Evolutionary conservation across 2,888 invertebrate species (phyloP), one percentile per base, ranked within the genome.

Genomic region (Laothoe populi): DNA sequence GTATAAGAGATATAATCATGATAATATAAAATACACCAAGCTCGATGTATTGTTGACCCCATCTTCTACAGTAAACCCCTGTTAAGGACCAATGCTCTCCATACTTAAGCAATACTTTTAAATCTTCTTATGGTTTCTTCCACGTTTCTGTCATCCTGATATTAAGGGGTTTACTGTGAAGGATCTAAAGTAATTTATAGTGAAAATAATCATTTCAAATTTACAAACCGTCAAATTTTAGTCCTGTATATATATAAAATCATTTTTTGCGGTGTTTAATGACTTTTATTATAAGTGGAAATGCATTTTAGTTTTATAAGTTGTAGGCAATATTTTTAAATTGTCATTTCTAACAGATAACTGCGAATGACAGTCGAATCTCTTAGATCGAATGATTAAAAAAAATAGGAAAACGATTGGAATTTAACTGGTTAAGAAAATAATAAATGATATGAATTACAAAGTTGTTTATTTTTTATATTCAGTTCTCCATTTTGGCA

Each of bases 281-380:
- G 82, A 88, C 80, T 83, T 38, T 85, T 85, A 84, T 82, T 84
- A 71, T 90, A 91, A 91, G 90, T 85, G 88, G 77, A 90, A 90
- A 89, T 87, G 92, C 92, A 91, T 92, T 92, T 92, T 92, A 92
- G 92, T 91, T 92, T 86, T 86, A 84, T 90, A 92, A 90, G 90
- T 90, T 89, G 86, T 92, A 92, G 92, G 90, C 86, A 90, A 92
- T 92, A 91, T 89, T 89, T 89, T 90, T 83, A 88, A 89, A 89
- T 78, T 81, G 85, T 90, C 88, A 87, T 90, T 86, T 91, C 87
- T 91, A 90, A 87, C 73, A 72, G 90, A 90, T 84, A 83, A 84
- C 86, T 87, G 88, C 84, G 77, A 44, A 77, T 86, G 74, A 84
- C 88, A 85, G 88, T 85, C 81, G 90, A 92, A 92, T 92, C 91